Evolutionary conservation across 2,888 invertebrate genomes (phyloP).

Genomic region (Polydrusus pterygomalis): DNA sequence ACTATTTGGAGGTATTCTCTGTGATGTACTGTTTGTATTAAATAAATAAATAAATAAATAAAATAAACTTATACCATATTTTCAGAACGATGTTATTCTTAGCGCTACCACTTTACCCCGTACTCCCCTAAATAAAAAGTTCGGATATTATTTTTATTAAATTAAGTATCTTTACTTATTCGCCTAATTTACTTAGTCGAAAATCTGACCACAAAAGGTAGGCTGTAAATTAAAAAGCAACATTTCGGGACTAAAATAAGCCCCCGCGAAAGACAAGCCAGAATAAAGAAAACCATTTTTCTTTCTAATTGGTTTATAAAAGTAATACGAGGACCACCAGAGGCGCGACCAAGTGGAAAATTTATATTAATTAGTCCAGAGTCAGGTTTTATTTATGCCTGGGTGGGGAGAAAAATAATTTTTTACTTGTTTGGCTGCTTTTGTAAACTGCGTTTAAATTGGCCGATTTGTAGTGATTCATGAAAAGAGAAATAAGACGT

Average conservation of each 20-base stretch:
- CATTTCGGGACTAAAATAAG: slow-evolving; percentile 45
- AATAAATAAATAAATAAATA: neutral
- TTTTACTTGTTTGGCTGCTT: slow-evolving; percentile 15
- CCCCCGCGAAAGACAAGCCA: slow-evolving; percentile 41
- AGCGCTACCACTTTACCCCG: neutral
- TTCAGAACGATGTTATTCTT: too few species aligned
- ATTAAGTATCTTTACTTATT: neutral
- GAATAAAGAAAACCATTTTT: slow-evolving; percentile 50
- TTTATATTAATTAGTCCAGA: slow-evolving; percentile 53
- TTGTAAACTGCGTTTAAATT: neutral
- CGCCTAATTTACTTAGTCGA: slow-evolving; percentile 13
- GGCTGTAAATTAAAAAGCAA: slow-evolving; percentile 38
- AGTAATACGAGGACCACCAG: slow-evolving; percentile 51
- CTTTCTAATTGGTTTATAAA: slow-evolving; percentile 54
- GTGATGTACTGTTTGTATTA: too few species aligned
- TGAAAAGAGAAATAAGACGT: neutral
- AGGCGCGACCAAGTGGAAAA: slow-evolving; percentile 48
- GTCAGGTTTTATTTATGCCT: slow-evolving; percentile 49
- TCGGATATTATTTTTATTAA: neutral
- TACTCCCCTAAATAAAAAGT: neutral
- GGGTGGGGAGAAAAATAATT: slow-evolving; percentile 10
- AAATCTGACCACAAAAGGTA: slow-evolving; percentile 41
- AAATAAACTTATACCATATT: neutral
- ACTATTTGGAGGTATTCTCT: too few species aligned
- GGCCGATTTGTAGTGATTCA: neutral